phyloP scores from a whole-genome alignment of 2,113 vertebrate genomes.

The Mesocricetus auratus region DNA sequence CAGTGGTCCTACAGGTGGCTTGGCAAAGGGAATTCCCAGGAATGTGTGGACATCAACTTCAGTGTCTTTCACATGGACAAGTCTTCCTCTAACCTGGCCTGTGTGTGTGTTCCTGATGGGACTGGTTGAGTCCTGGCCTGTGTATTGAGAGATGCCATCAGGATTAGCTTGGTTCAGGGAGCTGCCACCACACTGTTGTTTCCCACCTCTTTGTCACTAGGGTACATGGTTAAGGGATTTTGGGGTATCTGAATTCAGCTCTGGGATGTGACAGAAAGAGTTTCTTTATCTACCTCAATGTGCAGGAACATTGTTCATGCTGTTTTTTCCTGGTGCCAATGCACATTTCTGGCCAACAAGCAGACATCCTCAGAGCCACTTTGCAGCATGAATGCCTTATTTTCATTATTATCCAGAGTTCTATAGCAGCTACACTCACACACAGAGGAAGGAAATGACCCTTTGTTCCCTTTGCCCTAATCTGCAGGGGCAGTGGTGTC shows the following conservation, averaged over 20 bases:
- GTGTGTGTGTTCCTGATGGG: conserved; percentile 86
- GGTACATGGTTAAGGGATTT: not conserved
- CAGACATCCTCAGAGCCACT: not conserved
- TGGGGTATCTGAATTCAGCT: not conserved
- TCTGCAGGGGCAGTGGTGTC: not conserved
- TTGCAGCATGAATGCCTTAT: not conserved
- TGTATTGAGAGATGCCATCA: not conserved
- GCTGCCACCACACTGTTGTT: not conserved
- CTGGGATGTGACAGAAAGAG: not conserved
- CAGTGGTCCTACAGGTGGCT: conserved; percentile 90
- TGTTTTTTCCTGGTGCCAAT: fast-evolving
- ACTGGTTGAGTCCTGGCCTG: conserved; percentile 76
- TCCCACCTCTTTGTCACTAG: not conserved
- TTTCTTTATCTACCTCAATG: conserved; percentile 54
- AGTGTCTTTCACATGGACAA: conserved; percentile 85
- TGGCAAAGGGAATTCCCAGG: conserved; percentile 82
- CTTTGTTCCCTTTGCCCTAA: not conserved
- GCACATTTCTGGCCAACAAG: not conserved
- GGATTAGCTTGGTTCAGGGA: not conserved
- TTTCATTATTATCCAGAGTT: not conserved
- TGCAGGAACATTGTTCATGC: not conserved
- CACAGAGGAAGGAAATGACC: not conserved
- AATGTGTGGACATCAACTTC: conserved; percentile 85
- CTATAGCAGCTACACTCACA: not conserved
- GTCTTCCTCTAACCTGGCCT: conserved; percentile 88